Conservation (phyloP, 2,113 vertebrate species). For the Cercopithecus mona region DNA sequence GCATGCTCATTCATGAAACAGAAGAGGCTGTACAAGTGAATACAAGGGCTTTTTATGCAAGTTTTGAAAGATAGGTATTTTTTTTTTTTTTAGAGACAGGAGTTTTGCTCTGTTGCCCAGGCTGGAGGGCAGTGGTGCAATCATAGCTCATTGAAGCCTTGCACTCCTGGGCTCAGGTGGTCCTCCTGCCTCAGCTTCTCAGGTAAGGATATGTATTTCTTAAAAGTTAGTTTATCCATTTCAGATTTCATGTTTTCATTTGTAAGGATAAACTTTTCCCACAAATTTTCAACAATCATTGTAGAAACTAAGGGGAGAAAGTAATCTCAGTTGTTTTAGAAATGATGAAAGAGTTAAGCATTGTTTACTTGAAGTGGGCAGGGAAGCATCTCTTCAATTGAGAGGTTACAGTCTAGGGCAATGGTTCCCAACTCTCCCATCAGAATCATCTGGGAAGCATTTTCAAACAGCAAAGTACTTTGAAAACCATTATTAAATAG, state of each 20-base stretch:
- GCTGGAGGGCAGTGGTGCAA: background rate
- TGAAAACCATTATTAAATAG: background rate
- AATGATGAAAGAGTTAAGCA: background rate
- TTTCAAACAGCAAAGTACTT: background rate
- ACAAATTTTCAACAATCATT: background rate
- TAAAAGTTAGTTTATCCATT: background rate
- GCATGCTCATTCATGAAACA: background rate
- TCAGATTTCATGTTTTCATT: constrained; percentile 42
- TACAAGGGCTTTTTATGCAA: background rate
- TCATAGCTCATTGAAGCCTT: background rate
- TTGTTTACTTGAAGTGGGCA: background rate
- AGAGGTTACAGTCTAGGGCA: background rate
- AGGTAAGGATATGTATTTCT: background rate
- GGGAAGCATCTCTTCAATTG: background rate
- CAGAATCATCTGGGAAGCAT: background rate
- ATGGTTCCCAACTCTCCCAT: background rate
- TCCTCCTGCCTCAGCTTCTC: background rate
- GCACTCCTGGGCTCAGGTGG: background rate
- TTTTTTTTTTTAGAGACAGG: background rate
- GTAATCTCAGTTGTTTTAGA: background rate
- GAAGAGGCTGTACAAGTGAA: background rate
- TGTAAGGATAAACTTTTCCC: constrained; percentile 6
- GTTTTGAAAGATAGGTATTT: background rate
- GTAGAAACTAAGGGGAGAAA: background rate
- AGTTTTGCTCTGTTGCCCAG: background rate